Evolutionary conservation across 2,797 vertebrate genomes (phyloP), one percentile per base, ranked within the genome.

Genomic region (Sebastolobus altivelis): DNA sequence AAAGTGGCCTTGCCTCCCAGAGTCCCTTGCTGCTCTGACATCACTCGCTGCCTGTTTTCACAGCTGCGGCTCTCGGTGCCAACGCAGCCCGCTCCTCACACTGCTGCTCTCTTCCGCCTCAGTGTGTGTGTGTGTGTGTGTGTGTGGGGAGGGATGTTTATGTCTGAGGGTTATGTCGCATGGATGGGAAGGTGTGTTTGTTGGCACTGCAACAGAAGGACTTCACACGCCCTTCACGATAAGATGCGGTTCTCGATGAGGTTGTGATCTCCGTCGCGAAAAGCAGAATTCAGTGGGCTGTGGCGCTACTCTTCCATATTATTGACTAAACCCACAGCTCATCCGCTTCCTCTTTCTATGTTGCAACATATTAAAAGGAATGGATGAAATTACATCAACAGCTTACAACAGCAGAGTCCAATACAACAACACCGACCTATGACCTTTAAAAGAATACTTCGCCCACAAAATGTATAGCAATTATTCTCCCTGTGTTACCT

Each of bases 21-120:
- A 89, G 91, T 93, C 81, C 93, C 81, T 87, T 71, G 88, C 83
- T 77, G 81, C 88, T 88, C 90, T 95, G 94, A 94, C 95, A 94
- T 95, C 95, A 94, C 90, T 82, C 33, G 20, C 71, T 69, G 88
- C 76, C 86, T 96, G 92, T 95, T 95, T 95, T 89, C 88, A 92
- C 93, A 96, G 94, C 95, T 95, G 94, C 88, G 43, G 61, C 72
- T 66, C 76, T 35, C 18, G 0, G 63, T 91, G 90, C 90, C 91
- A 92, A 79, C 63, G 43, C 72, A 78, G 82, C 77, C 84, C 80
- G 78, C 65, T 87, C 73, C 86, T 88, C 67, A 82, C 65, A 73
- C 81, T 59, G 71, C 76, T 27, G 76, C 82, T 65, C 80, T 81
- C 88, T 89, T 88, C 82, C 68, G 3, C 74, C 70, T 66, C 54